Conservation (phyloP, 2,113 vertebrate genomes). For the Gavialis gangeticus region DNA sequence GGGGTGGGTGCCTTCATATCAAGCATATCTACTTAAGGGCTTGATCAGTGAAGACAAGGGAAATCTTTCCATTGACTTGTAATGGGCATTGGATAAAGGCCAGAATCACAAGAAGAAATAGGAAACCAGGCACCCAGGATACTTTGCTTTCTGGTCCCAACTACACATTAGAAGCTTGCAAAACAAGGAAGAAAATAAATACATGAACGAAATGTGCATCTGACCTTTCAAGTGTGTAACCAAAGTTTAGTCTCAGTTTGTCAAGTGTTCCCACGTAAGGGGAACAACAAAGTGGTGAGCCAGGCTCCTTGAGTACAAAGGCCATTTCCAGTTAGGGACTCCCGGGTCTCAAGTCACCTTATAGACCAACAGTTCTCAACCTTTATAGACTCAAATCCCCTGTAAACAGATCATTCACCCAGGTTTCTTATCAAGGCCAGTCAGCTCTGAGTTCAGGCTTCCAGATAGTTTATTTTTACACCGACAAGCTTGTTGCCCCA, state of each 20-base stretch:
- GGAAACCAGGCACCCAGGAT: background rate
- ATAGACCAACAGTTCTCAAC: too few species aligned
- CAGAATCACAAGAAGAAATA: background rate
- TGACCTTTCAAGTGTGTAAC: background rate
- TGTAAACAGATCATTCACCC: too few species aligned
- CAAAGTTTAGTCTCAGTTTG: background rate
- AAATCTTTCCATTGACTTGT: background rate
- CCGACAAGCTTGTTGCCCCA: too few species aligned
- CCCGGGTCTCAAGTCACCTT: background rate
- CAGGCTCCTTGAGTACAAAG: background rate
- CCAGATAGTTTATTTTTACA: too few species aligned
- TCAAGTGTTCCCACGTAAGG: too few species aligned
- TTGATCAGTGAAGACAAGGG: fast-evolving
- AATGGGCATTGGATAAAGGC: background rate
- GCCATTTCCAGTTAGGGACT: background rate
- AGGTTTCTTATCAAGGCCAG: too few species aligned
- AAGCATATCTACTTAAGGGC: background rate
- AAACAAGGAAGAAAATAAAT: background rate
- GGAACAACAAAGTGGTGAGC: background rate
- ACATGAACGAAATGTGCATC: background rate
- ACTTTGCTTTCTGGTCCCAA: background rate
- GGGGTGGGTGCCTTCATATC: background rate
- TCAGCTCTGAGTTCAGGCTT: too few species aligned
- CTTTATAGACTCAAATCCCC: too few species aligned
- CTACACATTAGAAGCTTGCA: background rate